These are phyloP conservation scores for Cheilosia variabilis DNA, from an alignment of 2,888 invertebrate genomes.

Conservation along the genomic window DNA sequence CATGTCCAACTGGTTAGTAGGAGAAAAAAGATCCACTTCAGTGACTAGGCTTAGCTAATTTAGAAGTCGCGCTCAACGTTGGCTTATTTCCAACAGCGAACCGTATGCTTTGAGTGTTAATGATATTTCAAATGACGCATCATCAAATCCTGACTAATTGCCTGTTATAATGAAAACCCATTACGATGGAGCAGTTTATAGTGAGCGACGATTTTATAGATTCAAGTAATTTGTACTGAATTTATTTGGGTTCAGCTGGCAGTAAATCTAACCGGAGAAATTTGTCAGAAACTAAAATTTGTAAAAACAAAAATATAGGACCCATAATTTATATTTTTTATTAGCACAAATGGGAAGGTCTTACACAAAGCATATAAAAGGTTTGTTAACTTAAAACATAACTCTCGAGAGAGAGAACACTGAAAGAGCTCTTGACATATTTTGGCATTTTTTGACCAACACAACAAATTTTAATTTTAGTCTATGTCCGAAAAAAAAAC, in stretches of 20 bases:
- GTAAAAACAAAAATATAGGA: no score
- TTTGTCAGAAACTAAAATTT: no score
- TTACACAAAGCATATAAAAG: no score
- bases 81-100: neutral
- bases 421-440: no score
- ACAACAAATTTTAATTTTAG: no score
- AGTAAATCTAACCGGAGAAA: no score
- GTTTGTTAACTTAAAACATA: no score
- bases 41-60: constrained; percentile 20
- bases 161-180: constrained; percentile 28
- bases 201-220: constrained; percentile 10
- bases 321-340: no score
- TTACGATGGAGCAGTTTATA: constrained; percentile 10
- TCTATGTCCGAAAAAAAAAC: no score
- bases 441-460: no score
- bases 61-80: constrained; percentile 12
- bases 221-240: neutral
- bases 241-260: neutral
- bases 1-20: constrained; percentile 38
- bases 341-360: no score
- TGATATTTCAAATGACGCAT: constrained; percentile 34
- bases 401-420: no score
- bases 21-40: constrained; percentile 5
- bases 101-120: constrained; percentile 32
- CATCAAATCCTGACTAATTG: constrained; percentile 32